Evolutionary conservation across 2,113 vertebrate species (phyloP), one percentile per base, ranked within the genome.

Genomic region (Lagopus leucura): DNA sequence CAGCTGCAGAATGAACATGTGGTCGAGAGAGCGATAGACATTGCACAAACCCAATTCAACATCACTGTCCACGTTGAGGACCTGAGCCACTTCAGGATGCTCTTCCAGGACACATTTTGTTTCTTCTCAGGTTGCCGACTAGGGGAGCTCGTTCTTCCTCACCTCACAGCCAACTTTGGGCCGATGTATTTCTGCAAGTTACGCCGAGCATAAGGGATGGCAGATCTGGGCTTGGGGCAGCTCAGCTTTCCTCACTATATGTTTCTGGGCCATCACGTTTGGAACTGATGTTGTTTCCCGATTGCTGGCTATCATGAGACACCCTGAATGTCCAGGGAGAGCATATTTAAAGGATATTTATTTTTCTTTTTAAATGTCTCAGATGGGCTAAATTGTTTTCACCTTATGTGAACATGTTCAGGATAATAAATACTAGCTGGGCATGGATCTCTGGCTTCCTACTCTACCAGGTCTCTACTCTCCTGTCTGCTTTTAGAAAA

Each of bases 101-200:
- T 97, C 89, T 99, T 99, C 94, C 94, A 96, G 75, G 97, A 98
- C 91, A 99, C 98, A 0, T 99, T 99, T 95, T 97, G 94, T 96
- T 99, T 99, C 42, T 98, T 98, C 67, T 80, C 95, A 0, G 96
- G 96, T 24, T 98, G 98, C 89, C 96, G 88, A 17, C 60, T 99
- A 38, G 99, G 99, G 52, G 98, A 99, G 88, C 98, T 99, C 54
- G 98, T 99, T 52, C 94, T 99, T 48, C 99, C 99, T 19, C 98
- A 99, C 95, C 97, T 99, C 76, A 96, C 97, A 2, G 98, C 99
- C 83, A 99, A 99, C 97, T 99, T 99, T 69, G 99, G 99, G 52
- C 99, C 99, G 17, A 98, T 98, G 96, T 99, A 99, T 95, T 98
- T 99, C 97, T 99, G 99, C 97, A 99, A 98, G 92, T 95, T 99